Base-by-base conservation (phyloP, 2,113 vertebrate genomes). In the Andinoacara biseriatus region DNA sequence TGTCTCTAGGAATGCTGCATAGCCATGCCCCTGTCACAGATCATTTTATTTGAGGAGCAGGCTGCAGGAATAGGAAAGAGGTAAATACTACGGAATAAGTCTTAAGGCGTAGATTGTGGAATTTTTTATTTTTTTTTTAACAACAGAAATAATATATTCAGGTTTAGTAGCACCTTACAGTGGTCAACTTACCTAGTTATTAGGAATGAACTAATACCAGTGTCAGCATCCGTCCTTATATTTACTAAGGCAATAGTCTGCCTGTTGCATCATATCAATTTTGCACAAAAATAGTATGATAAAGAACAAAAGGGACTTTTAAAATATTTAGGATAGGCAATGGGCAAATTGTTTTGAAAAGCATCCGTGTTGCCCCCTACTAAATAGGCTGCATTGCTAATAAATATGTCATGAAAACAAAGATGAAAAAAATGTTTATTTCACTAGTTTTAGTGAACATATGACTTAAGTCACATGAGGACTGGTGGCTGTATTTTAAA, bases 31-130 rank as follows among this genome's bases (percentile, higher is more conserved):
- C 93, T 99, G 83, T 97, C 97, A 81, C 97, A 98, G 78, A 94
- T 99, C 0, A 90, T 99, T 75, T 98, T 97, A 87, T 97, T 99
- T 88, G 98, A 99, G 91, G 98, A 99, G 81, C 97, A 99, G 87
- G 96, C 97, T 62, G 98, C 96, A 65, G 98, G 98, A 49, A 97
- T 99, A 92, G 98, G 98, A 86, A 99, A 99, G 93, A 99, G 98
- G 98, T 99, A 87, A 87, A 35, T 59, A 3, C 46, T 62, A 61
- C 5, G 38, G 5, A 35, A 60, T 22, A 6, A 0, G 22, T 24
- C 1, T 5, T 80, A 8, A 78, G 18, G 2, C 40, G 2, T 20
- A 10, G 8, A 56, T n/a, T 29, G 46, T 18, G 5, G 8, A 2
- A 3, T 3, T 14, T 17, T 22, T 31, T 4, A 1, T 31, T 31